A percentile compares a stretch with the other conserved stretches of the same genome.
phyloP scores from a whole-genome alignment of 2,113 vertebrate genomes.

The Forbesichthys papilliferus region DNA sequence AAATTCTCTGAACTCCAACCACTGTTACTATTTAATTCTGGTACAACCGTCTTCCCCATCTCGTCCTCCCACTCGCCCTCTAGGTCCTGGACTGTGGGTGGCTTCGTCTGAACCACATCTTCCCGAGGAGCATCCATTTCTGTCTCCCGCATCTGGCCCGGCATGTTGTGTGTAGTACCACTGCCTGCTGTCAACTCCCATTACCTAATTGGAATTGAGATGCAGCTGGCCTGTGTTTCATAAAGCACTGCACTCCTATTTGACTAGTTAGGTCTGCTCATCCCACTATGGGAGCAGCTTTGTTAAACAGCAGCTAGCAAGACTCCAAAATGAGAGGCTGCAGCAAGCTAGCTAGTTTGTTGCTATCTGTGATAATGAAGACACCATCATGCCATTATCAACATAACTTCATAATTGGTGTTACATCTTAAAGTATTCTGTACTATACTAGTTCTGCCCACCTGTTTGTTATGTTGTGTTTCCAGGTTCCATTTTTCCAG shows the following conservation, averaged over 20 bases:
- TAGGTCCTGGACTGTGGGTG: constrained; percentile 35
- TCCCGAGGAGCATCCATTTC: constrained; percentile 42
- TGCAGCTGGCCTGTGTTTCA: constrained; percentile 69
- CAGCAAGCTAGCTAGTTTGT: constrained; percentile 23
- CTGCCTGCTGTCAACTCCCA: constrained; percentile 74
- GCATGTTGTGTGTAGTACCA: constrained; percentile 45
- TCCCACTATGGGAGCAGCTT: constrained; percentile 11
- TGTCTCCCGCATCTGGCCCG: constrained; percentile 41
- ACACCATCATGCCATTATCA: neutral
- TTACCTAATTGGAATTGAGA: constrained; percentile 80
- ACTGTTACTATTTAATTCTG: constrained; percentile 48
- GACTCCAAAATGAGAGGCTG: constrained; percentile 17
- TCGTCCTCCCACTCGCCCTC: constrained; percentile 16
- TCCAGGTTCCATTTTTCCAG: neutral
- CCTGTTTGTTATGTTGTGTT: constrained; percentile 34
- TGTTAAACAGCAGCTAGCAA: constrained; percentile 16
- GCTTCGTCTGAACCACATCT: constrained; percentile 41
- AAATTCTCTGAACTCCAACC: neutral
- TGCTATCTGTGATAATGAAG: constrained; percentile 11
- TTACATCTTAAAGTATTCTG: constrained; percentile 28
- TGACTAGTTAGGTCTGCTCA: constrained; percentile 26
- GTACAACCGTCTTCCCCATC: constrained; percentile 31
- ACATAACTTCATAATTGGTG: too few species aligned
- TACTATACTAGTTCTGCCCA: constrained; percentile 35
- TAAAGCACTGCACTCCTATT: constrained; percentile 40